phyloP scores from a whole-genome alignment of 2,888 invertebrate genomes.

The Phlogophora meticulosa region DNA sequence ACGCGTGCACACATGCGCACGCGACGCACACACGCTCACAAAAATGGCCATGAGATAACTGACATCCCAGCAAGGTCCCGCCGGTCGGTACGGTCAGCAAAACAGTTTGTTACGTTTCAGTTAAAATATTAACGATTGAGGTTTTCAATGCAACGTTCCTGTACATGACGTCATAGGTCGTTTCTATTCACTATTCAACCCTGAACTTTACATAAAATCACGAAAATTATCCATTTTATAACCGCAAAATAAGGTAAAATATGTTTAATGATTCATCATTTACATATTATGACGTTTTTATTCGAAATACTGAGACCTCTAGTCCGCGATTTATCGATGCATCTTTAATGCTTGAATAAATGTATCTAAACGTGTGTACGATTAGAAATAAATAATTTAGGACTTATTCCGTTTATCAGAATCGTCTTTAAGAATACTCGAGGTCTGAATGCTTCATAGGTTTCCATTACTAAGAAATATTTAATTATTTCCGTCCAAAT shows the following conservation, averaged over 20 bases:
- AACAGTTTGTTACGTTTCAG: conserved; percentile 56
- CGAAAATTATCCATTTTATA: conserved; percentile 44
- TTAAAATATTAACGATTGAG: conserved; percentile 24
- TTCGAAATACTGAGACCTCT: conserved; percentile 22
- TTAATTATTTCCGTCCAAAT: too few relatives aligned
- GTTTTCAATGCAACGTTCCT: conserved; percentile 21
- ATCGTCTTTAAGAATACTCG: neutral
- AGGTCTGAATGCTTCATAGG: neutral
- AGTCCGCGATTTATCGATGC: conserved; percentile 8
- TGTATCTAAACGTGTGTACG: neutral
- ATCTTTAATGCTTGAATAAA: conserved; percentile 8
- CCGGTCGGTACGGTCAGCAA: conserved; percentile 76
- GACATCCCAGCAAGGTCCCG: conserved; percentile 88
- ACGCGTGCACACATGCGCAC: conserved; percentile 55
- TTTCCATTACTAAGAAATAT: neutral
- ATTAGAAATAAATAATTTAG: too few relatives aligned
- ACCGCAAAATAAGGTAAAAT: conserved; percentile 43
- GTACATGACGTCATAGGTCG: conserved; percentile 38
- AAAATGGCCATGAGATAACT: conserved; percentile 88
- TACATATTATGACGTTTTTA: conserved; percentile 36
- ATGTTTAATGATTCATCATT: conserved; percentile 39
- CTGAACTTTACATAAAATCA: conserved; percentile 57
- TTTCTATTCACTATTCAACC: conserved; percentile 41
- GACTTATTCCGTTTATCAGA: neutral
- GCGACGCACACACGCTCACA: conserved; percentile 63